phyloP scores from a whole-genome alignment of 92 coral and sea anemone species.

The Meandrina meandrites region DNA sequence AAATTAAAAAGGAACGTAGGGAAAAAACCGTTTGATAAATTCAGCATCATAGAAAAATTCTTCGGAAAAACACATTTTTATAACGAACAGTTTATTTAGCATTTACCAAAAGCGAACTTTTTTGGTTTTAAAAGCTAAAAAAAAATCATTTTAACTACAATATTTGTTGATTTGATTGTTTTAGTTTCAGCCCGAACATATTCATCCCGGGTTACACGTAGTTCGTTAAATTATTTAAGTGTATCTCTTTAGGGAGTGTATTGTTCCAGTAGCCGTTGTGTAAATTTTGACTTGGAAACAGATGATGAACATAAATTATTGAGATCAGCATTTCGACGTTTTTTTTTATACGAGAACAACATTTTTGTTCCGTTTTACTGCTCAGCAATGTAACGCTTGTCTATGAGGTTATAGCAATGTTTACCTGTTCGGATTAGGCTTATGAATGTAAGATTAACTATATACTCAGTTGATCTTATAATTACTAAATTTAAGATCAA shows the following conservation, averaged over 20 bases:
- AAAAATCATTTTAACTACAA: not conserved
- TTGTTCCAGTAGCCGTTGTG: not conserved
- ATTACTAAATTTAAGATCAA: too few species aligned
- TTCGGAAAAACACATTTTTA: too few species aligned
- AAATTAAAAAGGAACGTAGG: too few species aligned
- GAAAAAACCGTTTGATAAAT: not conserved
- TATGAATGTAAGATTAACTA: not conserved
- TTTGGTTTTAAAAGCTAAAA: not conserved
- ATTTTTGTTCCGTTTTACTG: not conserved
- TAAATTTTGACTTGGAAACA: not conserved
- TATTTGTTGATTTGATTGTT: not conserved
- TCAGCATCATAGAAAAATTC: not conserved
- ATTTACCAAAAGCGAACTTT: not conserved
- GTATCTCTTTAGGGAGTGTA: not conserved
- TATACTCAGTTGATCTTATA: too few species aligned
- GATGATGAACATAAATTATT: not conserved
- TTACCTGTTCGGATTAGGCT: not conserved
- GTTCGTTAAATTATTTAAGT: not conserved
- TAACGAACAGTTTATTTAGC: too few species aligned
- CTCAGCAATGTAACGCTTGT: not conserved
- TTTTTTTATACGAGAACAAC: not conserved
- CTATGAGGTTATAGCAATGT: not conserved
- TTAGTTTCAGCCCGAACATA: not conserved
- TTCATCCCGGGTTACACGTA: not conserved
- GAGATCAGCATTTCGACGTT: too few species aligned